Percentiles rank a stretch among this genome's conserved stretches.
Conservation (phyloP, 2,113 vertebrate species). For the Thunnus maccoyii region DNA sequence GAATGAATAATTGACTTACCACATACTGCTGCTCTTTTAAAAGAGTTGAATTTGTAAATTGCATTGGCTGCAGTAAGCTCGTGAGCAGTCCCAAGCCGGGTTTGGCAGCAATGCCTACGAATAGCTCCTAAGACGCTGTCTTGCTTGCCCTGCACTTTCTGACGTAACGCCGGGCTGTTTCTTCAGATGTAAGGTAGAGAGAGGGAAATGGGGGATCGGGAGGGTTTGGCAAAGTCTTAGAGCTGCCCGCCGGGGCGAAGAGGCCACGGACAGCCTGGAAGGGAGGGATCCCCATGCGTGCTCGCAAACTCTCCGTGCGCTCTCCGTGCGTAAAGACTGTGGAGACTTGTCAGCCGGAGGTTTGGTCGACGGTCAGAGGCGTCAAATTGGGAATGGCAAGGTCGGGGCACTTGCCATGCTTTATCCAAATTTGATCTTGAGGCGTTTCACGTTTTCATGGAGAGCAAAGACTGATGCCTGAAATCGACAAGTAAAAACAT, state of each 20-base stretch:
- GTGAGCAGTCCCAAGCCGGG: conserved; percentile 78
- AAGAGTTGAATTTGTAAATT: conserved; percentile 71
- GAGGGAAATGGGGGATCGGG: conserved; percentile 63
- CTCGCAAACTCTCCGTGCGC: conserved; percentile 56
- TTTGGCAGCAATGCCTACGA: conserved; percentile 84
- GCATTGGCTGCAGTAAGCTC: conserved; percentile 79
- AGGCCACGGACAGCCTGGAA: conserved; percentile 56
- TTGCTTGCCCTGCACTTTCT: conserved; percentile 86
- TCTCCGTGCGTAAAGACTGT: conserved; percentile 71
- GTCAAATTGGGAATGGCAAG: conserved; percentile 29
- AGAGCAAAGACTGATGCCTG: conserved; percentile 7
- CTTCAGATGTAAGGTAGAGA: conserved; percentile 80
- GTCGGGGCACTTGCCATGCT: conserved; percentile 13
- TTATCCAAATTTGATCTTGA: conserved; percentile 22
- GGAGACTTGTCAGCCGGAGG: conserved; percentile 41
- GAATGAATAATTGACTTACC: conserved; percentile 78
- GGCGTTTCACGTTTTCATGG: conserved; percentile 23
- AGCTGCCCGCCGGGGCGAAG: conserved; percentile 64
- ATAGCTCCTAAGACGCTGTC: conserved; percentile 81
- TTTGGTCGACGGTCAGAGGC: conserved; percentile 33
- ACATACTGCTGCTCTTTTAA: conserved; percentile 76
- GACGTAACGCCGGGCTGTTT: conserved; percentile 84
- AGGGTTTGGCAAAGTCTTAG: conserved; percentile 54
- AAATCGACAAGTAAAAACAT: not conserved
- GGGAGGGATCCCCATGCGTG: conserved; percentile 65